phyloP scores from a whole-genome alignment of 2,888 invertebrate genomes.

The Drosophila picticornis region DNA sequence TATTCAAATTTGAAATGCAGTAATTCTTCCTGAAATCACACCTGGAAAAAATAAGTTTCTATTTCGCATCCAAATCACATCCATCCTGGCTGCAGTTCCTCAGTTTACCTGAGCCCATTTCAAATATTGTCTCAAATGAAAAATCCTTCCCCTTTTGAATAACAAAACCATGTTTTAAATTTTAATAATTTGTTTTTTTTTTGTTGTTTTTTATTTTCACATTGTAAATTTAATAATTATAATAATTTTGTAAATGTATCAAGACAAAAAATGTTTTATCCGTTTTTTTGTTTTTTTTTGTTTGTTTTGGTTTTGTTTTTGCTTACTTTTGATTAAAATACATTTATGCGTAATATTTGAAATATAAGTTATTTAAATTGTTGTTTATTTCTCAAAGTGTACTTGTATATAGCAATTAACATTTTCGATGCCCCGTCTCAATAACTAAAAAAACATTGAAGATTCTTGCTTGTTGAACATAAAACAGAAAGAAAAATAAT shows the following conservation, averaged over 20 bases:
- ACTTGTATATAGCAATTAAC: constrained; percentile 67
- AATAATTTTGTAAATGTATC: constrained; percentile 85
- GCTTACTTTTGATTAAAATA: constrained; percentile 84
- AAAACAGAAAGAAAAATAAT: constrained; percentile 35
- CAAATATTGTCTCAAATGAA: too few relatives aligned
- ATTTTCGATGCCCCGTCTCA: constrained; percentile 73
- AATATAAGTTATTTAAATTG: constrained; percentile 79
- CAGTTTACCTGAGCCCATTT: too few relatives aligned
- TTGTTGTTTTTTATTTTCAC: constrained; percentile 69
- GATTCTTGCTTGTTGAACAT: constrained; percentile 33
- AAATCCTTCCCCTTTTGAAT: neutral
- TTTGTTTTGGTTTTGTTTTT: constrained; percentile 17
- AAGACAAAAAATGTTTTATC: constrained; percentile 83
- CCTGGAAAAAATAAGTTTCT: neutral
- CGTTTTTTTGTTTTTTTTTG: constrained; percentile 32
- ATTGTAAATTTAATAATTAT: constrained; percentile 84
- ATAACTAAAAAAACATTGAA: constrained; percentile 34
- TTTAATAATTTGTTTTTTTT: constrained; percentile 81
- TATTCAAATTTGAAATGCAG: neutral
- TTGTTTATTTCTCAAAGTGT: constrained; percentile 54
- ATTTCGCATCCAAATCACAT: neutral
- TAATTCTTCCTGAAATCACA: neutral
- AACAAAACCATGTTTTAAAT: constrained; percentile 51
- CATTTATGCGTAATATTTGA: constrained; percentile 83
- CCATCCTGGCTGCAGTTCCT: neutral